phyloP scores from a whole-genome alignment of 2,797 vertebrate species.

The Sylvilagus floridanus region DNA sequence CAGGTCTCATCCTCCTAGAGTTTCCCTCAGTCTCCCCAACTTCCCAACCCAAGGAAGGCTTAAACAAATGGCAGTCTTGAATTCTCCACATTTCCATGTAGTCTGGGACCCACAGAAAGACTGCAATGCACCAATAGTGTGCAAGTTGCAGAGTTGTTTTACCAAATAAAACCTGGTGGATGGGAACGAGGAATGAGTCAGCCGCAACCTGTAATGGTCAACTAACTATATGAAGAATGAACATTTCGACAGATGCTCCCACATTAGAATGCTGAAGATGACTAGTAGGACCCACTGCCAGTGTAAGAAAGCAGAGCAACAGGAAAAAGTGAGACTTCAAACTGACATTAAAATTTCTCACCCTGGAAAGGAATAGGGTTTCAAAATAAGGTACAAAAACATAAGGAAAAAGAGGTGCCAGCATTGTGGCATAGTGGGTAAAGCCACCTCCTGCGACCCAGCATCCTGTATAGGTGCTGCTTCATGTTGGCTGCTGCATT shows the following conservation, averaged over 20 bases:
- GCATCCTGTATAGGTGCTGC: too few species aligned
- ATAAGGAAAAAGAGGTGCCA: neutral
- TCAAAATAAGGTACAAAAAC: conserved; percentile 21
- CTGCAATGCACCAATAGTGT: neutral
- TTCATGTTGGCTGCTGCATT: too few species aligned
- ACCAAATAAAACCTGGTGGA: neutral
- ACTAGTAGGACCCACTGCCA: neutral
- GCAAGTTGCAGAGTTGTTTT: neutral
- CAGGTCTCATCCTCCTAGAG: neutral
- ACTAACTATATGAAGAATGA: conserved; percentile 22
- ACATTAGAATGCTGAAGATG: neutral
- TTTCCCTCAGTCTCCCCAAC: neutral
- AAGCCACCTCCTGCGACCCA: too few species aligned
- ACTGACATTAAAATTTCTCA: neutral
- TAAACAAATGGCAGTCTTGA: neutral
- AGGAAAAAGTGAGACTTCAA: neutral
- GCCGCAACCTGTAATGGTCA: neutral
- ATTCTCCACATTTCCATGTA: neutral
- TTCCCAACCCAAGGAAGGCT: neutral
- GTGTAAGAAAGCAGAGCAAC: neutral
- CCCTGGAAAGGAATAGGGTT: neutral
- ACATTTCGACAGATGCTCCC: neutral
- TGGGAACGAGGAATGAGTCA: neutral
- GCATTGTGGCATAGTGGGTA: too few species aligned
- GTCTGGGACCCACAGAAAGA: neutral